Base-by-base conservation (phyloP, 1,140 invertebrate genomes). In the Samia ricini region DNA sequence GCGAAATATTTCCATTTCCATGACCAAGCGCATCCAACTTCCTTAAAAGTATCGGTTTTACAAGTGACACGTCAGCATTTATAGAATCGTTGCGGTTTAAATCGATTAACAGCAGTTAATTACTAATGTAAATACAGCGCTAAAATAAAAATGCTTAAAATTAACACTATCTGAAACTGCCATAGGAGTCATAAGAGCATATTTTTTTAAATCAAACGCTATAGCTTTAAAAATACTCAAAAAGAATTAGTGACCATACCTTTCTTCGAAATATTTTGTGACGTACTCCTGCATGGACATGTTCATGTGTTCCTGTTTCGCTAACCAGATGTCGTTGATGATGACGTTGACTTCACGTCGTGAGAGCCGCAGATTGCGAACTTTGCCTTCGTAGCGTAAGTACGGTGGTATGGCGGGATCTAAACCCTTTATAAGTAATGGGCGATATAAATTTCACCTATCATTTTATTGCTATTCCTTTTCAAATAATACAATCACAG, bases 361-460 rank as follows among this genome's bases (percentile, higher is more conserved):
- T 7, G 89, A 89, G 22, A 91, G 74, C 0, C 88, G 83, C 67
- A 91, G 66, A 71, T 91, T 91, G 51, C 89, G 82, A 24, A 91
- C 84, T 55, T 78, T 76, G 1, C 90, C 90, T 56, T 81, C 75
- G 67, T 89, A 81, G 0, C 81, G 83, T 21, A 91, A 61, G 71
- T 90, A 91, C 3, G 84, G 78, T 0, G 90, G 90, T 7, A 91
- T 77, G 4, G 73, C 64, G 0, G 89, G 89, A 59, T 91, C 90
- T 10, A 66, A 79, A 2, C 90, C 90, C 89, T 91, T 57, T n/a
- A n/a, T n/a, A n/a, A n/a, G n/a, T n/a, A 52, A 24, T 33, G 36
- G 4, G 56, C 23, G 21, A 42, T 36, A 52, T 1, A 18, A 12
- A 61, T 3, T 15, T 19, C 18, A 24, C 8, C 18, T 51, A 6